These are phyloP conservation scores for Formica exsecta DNA, from an alignment of 1,140 invertebrate species.

Conservation along the genomic window DNA sequence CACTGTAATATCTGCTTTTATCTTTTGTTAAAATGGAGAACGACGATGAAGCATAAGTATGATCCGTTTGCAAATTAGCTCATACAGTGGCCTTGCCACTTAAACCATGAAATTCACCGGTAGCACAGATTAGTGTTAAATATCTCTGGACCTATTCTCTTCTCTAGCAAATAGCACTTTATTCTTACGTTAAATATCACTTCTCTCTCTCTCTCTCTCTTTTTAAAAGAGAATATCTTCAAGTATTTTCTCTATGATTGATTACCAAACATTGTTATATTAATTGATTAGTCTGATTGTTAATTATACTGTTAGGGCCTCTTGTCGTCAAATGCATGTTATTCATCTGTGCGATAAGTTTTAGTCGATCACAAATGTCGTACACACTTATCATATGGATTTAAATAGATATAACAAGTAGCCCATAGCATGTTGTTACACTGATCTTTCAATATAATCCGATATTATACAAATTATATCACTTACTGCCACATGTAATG, in stretches of 20 bases:
- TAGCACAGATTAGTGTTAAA: slow-evolving; percentile 71
- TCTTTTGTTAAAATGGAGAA: neutral
- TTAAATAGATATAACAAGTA: neutral
- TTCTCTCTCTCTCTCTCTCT: neutral
- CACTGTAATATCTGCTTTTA: neutral
- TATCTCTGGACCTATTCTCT: slow-evolving; percentile 66
- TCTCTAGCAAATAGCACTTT: slow-evolving; percentile 16
- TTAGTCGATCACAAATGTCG: neutral
- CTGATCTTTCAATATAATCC: neutral
- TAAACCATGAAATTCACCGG: slow-evolving; percentile 72
- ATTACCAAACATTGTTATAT: too few relatives aligned
- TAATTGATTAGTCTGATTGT: neutral
- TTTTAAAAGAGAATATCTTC: neutral
- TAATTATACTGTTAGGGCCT: neutral
- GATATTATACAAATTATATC: neutral
- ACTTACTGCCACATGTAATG: neutral
- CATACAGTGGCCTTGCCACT: slow-evolving; percentile 65
- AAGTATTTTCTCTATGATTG: too few relatives aligned
- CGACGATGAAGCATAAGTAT: slow-evolving; percentile 26
- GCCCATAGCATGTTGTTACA: neutral
- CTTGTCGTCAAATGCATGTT: neutral
- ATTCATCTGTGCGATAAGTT: neutral
- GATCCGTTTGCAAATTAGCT: slow-evolving; percentile 60
- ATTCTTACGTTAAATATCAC: neutral
- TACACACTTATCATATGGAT: neutral